Evolutionary conservation across 1,140 invertebrate genomes (phyloP).

Genomic region (Dendrolimus punctatus): DNA sequence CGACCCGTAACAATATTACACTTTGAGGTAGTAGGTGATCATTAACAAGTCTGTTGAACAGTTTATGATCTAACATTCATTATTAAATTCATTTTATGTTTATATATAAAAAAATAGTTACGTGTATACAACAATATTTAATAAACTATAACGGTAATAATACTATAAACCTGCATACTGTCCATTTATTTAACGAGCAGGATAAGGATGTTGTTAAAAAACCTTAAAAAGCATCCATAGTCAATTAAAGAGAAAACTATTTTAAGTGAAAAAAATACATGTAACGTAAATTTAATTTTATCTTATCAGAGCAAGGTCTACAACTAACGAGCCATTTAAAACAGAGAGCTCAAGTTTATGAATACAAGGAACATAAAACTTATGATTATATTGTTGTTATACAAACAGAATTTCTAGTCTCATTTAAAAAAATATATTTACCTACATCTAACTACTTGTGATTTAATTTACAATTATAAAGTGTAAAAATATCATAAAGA

Average conservation of each 20-base stretch:
- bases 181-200: slow-evolving; percentile 36
- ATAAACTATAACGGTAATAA: not conserved
- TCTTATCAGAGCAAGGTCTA: slow-evolving; percentile 50
- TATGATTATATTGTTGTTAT: not conserved
- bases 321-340: slow-evolving; percentile 51
- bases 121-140: too few species aligned
- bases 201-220: slow-evolving; percentile 27
- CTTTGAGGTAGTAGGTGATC: too few species aligned
- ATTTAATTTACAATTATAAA: too few species aligned
- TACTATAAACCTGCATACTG: not conserved
- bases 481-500: too few species aligned
- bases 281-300: slow-evolving; percentile 36
- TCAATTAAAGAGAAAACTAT: slow-evolving; percentile 51
- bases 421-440: too few species aligned
- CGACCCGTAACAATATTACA: too few species aligned
- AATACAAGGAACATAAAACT: slow-evolving; percentile 25
- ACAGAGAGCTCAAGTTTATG: slow-evolving; percentile 38
- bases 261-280: slow-evolving; percentile 32
- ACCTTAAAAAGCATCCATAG: slow-evolving; percentile 38
- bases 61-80: too few species aligned
- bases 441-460: too few species aligned
- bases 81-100: too few species aligned
- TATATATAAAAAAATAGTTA: too few species aligned
- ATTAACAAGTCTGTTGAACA: too few species aligned
- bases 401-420: not conserved